These are phyloP conservation scores for Pararge aegeria DNA, from an alignment of 1,140 invertebrate species.

Conservation along the genomic window DNA sequence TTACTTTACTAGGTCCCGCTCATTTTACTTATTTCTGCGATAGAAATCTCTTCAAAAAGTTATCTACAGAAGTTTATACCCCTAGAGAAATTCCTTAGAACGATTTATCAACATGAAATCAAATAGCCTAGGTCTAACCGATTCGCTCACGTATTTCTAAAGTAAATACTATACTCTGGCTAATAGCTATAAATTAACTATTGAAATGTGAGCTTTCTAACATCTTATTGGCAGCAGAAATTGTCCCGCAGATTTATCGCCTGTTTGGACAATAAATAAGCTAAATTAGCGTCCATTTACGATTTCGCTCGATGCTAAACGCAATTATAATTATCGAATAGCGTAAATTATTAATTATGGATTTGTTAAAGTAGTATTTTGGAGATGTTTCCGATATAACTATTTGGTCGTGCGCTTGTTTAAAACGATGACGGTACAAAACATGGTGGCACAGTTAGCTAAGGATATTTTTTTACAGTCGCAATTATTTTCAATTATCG, in stretches of 20 bases:
- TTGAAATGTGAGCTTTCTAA: conserved; percentile 5
- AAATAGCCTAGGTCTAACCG: neutral
- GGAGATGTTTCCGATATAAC: no score
- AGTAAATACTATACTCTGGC: neutral
- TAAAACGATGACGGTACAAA: no score
- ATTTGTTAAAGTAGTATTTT: no score
- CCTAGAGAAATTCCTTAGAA: neutral
- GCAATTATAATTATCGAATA: neutral
- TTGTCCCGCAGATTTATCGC: conserved; percentile 12
- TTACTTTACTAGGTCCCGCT: no score
- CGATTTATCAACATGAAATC: neutral
- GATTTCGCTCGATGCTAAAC: conserved; percentile 3
- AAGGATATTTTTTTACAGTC: no score
- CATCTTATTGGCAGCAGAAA: conserved; percentile 16
- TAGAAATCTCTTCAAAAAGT: neutral
- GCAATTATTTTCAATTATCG: no score
- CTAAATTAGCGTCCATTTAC: neutral
- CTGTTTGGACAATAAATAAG: neutral
- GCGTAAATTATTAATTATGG: neutral
- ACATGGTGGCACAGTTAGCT: no score
- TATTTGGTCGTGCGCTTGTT: no score
- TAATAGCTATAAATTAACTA: conserved; percentile 13
- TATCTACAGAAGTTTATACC: neutral
- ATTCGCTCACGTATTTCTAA: conserved; percentile 10
- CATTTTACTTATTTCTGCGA: no score